phyloP scores from a whole-genome alignment of 1,140 invertebrate species.

The Drosophila pallidifrons region DNA sequence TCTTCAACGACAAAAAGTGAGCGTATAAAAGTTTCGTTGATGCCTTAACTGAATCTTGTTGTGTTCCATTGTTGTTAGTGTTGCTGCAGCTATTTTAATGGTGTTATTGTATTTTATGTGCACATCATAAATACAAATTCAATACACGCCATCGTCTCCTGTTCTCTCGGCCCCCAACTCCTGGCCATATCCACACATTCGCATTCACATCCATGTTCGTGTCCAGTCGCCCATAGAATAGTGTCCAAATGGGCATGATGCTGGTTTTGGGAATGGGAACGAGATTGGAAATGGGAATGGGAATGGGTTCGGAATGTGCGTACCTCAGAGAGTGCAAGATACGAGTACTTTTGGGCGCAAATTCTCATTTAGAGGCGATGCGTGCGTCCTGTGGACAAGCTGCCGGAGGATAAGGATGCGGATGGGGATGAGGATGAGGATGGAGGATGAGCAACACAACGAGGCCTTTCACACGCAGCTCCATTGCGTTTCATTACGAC shows the following conservation, averaged over 20 bases:
- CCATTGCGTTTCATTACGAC: slow-evolving; percentile 80
- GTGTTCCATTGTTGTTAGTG: slow-evolving; percentile 13
- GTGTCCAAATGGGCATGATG: neutral
- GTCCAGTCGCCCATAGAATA: slow-evolving; percentile 12
- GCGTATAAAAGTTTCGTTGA: slow-evolving; percentile 12
- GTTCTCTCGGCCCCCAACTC: neutral
- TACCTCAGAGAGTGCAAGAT: slow-evolving; percentile 44
- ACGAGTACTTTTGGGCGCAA: slow-evolving; percentile 32
- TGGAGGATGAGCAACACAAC: slow-evolving; percentile 40
- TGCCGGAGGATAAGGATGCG: neutral
- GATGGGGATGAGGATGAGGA: neutral
- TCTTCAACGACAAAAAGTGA: neutral
- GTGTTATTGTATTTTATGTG: slow-evolving; percentile 81
- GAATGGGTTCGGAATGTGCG: slow-evolving; percentile 24
- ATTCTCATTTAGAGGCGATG: slow-evolving; percentile 43
- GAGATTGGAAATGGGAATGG: neutral
- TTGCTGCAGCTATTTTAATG: slow-evolving; percentile 72
- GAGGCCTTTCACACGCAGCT: slow-evolving; percentile 64
- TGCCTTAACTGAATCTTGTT: neutral
- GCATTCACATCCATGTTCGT: slow-evolving; percentile 1
- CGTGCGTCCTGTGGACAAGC: slow-evolving; percentile 3
- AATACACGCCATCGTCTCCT: slow-evolving; percentile 52
- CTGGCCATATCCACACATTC: neutral
- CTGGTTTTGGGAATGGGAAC: neutral
- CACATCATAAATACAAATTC: slow-evolving; percentile 82